phyloP scores from a whole-genome alignment of 2,888 invertebrate genomes.

The Scrobipalpa atriplicella region DNA sequence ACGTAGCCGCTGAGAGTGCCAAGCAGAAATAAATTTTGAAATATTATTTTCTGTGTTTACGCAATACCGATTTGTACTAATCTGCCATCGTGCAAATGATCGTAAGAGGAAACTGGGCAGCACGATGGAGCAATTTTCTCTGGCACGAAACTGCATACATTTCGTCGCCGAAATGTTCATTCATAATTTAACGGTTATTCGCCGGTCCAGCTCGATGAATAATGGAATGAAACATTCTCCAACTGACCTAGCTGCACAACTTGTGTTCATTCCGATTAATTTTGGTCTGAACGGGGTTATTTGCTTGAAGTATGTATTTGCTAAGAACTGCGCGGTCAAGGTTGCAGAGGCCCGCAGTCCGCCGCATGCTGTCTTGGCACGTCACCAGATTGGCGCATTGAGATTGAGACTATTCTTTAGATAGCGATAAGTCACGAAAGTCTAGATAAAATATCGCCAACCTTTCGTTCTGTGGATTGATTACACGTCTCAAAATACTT shows the following conservation, averaged over 20 bases:
- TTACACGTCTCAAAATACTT: not conserved
- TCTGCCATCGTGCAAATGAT: not conserved
- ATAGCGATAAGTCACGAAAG: constrained; percentile 30
- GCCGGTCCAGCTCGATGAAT: constrained; percentile 10
- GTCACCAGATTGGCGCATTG: constrained; percentile 53
- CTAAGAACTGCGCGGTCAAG: constrained; percentile 63
- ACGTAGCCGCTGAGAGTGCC: constrained; percentile 28
- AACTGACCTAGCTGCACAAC: constrained; percentile 3
- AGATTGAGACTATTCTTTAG: constrained; percentile 39
- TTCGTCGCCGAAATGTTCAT: constrained; percentile 14
- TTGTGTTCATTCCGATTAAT: not conserved
- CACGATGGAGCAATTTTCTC: constrained; percentile 17
- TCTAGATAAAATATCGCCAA: constrained; percentile 19
- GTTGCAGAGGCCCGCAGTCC: constrained; percentile 72
- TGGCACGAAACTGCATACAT: not conserved
- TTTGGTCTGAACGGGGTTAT: not conserved
- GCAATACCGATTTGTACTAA: constrained; percentile 15
- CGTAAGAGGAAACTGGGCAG: not conserved
- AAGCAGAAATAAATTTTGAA: not conserved
- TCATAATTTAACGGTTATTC: constrained; percentile 15
- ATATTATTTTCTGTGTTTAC: not conserved
- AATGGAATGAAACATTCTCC: constrained; percentile 15
- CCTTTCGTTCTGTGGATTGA: not conserved
- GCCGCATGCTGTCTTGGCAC: constrained; percentile 64
- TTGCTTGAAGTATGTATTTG: constrained; percentile 18